Evolutionary conservation across 1,140 invertebrate species (phyloP).

Genomic region (Diprion similis): DNA sequence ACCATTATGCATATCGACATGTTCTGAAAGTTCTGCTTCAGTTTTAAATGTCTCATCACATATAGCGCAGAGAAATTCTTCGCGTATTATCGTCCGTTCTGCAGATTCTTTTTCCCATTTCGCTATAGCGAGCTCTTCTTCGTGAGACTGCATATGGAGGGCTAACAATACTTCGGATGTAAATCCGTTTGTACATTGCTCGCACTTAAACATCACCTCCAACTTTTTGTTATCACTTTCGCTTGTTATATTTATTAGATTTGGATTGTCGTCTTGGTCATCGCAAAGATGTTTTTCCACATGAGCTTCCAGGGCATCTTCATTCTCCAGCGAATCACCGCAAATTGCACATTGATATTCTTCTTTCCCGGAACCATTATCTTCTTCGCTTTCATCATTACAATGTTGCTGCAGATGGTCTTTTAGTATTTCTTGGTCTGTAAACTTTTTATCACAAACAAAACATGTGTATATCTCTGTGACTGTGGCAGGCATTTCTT

Average conservation of each 20-base stretch:
- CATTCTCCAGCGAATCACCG: constrained; percentile 45
- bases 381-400: constrained; percentile 49
- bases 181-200: constrained; percentile 45
- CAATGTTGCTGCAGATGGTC: constrained; percentile 58
- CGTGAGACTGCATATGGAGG: constrained; percentile 52
- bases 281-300: constrained; percentile 54
- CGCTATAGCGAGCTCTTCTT: constrained; percentile 51
- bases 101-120: constrained; percentile 47
- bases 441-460: constrained; percentile 56
- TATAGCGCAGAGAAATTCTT: constrained; percentile 37
- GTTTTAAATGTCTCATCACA: constrained; percentile 47
- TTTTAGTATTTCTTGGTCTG: constrained; percentile 52
- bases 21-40: constrained; percentile 45
- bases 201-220: constrained; percentile 37
- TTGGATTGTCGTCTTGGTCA: constrained; percentile 55
- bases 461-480: constrained; percentile 48
- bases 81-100: constrained; percentile 27
- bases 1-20: constrained; percentile 48
- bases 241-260: constrained; percentile 45
- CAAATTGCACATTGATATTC: constrained; percentile 57
- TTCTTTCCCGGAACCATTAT: constrained; percentile 37
- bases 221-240: constrained; percentile 22
- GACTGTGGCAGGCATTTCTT: constrained; percentile 11
- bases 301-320: constrained; percentile 47
- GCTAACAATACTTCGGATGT: constrained; percentile 47